A percentile compares a stretch with the other conserved stretches of the same genome.
These are phyloP conservation scores for Heliconius aoede DNA, from an alignment of 2,888 invertebrate species.

Conservation along the genomic window DNA sequence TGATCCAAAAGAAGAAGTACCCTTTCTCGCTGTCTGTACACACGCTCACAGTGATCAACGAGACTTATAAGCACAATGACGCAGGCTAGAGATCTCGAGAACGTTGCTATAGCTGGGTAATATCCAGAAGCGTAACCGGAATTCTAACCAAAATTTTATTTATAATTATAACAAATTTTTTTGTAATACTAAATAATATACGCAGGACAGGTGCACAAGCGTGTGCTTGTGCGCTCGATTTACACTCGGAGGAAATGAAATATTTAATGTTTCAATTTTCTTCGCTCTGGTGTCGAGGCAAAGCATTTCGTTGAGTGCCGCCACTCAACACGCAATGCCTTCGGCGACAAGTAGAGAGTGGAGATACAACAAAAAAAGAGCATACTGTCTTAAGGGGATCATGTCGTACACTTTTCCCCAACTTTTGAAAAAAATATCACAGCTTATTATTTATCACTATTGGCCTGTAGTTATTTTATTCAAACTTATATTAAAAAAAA, in stretches of 20 bases:
- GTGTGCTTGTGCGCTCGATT: too few relatives aligned
- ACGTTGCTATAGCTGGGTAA: constrained; percentile 59
- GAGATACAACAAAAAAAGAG: too few relatives aligned
- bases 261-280: too few relatives aligned
- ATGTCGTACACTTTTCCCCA: too few relatives aligned
- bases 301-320: too few relatives aligned
- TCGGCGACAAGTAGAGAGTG: too few relatives aligned
- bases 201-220: too few relatives aligned
- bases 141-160: constrained; percentile 49
- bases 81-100: constrained; percentile 60
- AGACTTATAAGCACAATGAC: constrained; percentile 58
- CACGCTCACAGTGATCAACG: constrained; percentile 60
- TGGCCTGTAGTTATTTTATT: background rate
- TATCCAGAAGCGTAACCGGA: constrained; percentile 52
- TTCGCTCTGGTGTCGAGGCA: too few relatives aligned
- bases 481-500: too few relatives aligned
- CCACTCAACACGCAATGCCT: too few relatives aligned
- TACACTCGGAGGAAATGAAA: too few relatives aligned
- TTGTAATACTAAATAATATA: background rate
- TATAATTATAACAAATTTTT: background rate
- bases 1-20: constrained; percentile 63
- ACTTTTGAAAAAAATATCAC: background rate
- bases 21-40: constrained; percentile 60
- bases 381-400: too few relatives aligned
- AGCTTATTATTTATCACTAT: background rate